Conservation (phyloP, 1,140 invertebrate species). For the Formica selysi region DNA sequence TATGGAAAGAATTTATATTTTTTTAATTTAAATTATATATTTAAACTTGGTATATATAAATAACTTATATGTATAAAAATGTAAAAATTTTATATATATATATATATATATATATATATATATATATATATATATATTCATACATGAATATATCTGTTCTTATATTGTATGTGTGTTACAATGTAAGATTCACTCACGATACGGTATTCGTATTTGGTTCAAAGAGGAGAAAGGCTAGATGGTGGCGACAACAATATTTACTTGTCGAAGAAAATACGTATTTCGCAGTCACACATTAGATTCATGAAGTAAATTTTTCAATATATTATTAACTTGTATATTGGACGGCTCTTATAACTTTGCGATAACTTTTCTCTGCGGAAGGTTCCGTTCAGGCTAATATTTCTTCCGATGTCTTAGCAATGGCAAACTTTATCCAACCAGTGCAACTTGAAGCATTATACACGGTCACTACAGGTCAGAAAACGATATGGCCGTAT, state of each 20-base stretch:
- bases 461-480: constrained; percentile 32
- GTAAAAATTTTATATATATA: too few relatives aligned
- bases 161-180: neutral
- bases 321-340: constrained; percentile 61
- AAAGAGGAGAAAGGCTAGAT: constrained; percentile 51
- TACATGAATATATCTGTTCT: constrained; percentile 6
- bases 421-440: constrained; percentile 52
- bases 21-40: too few relatives aligned
- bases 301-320: constrained; percentile 61
- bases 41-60: too few relatives aligned
- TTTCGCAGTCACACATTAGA: constrained; percentile 58
- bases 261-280: constrained; percentile 50
- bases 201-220: constrained; percentile 38
- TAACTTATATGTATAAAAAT: too few relatives aligned
- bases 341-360: constrained; percentile 59
- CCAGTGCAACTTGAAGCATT: constrained; percentile 47
- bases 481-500: constrained; percentile 34
- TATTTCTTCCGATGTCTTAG: constrained; percentile 60
- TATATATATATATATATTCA: too few relatives aligned
- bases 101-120: too few relatives aligned
- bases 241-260: constrained; percentile 48
- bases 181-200: constrained; percentile 51
- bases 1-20: too few relatives aligned
- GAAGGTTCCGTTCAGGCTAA: constrained; percentile 52
- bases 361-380: constrained; percentile 51